Base-by-base conservation (phyloP, 2,888 invertebrate species). In the Nemoura dubitans region DNA sequence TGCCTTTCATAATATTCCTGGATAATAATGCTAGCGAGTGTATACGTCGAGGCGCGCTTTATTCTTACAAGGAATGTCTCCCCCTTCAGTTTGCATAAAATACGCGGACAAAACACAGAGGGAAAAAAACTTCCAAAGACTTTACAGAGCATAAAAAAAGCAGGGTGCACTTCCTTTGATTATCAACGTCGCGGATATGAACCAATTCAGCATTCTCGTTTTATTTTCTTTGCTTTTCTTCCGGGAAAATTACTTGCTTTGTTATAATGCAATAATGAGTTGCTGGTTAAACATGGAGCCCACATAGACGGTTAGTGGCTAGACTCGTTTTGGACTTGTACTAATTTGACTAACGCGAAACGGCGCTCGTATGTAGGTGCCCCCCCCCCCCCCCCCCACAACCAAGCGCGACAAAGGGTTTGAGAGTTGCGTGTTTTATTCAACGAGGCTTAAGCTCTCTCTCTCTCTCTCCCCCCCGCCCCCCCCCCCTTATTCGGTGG, bases 221-320 rank as follows among this genome's bases (percentile, higher is more conserved):
- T 59, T 59, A 59, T 59, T 59, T 59, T 59, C 59, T 59, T 59
- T 59, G 21, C 59, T 59, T 59, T 59, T 59, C 59, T 59, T 59
- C 14, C 6, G 59, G 59, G 59, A 59, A 59, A 59, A 59, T 59
- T 59, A 59, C 59, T 59, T 59, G 59, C 59, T 59, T 59, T 59
- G 59, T 59, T 59, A 16, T 59, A 59, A 59, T 59, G 59, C 59
- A 59, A 59, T 59, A 59, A 59, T 59, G 59, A 59, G 59, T 21
- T 21, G 59, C 14, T 59, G 59, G 59, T 59, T 59, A 59, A 59
- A 59, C 59, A 59, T 21, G 59, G 59, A 59, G 21, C 16, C 59
- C 59, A 59, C 21, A 36, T 21, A 59, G 59, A 7, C 59, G 59
- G 59, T 59, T 59, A 59, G 16, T 21, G 59, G 59, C 16, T 3